A percentile compares a stretch with the other conserved stretches of the same genome.
These are phyloP conservation scores for Centropristis striata DNA, from an alignment of 2,113 vertebrate species.

Conservation along the genomic window DNA sequence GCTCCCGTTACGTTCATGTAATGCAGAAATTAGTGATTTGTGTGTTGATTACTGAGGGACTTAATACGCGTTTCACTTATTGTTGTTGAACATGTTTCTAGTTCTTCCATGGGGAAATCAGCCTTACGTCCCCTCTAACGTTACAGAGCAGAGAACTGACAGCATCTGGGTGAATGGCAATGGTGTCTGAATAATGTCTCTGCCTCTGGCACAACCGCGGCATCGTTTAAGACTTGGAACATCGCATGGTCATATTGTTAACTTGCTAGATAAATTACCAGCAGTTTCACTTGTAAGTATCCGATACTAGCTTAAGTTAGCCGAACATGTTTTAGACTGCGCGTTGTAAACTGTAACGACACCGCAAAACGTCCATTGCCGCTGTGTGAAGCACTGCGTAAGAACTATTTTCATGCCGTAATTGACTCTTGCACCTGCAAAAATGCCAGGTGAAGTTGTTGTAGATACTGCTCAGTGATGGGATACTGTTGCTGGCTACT, in stretches of 20 bases:
- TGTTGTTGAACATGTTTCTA: too few relatives aligned
- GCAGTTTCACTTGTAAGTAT: too few relatives aligned
- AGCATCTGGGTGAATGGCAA: too few relatives aligned
- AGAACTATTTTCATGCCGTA: neutral
- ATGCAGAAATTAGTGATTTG: neutral
- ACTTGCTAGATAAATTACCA: neutral
- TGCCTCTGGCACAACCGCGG: accelerated
- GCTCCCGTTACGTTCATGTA: accelerated
- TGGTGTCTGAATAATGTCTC: neutral
- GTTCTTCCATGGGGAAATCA: accelerated
- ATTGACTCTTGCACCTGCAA: accelerated
- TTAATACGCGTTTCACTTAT: accelerated
- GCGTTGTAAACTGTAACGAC: neutral
- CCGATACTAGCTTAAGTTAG: constrained; percentile 6
- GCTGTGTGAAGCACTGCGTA: accelerated
- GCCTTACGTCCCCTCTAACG: too few relatives aligned
- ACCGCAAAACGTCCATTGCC: accelerated
- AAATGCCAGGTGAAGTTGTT: neutral
- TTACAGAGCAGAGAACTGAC: neutral
- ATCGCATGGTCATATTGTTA: accelerated
- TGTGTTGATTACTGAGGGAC: neutral
- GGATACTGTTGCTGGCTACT: too few relatives aligned
- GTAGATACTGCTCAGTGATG: too few relatives aligned
- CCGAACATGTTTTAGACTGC: neutral
- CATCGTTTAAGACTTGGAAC: too few relatives aligned